phyloP scores from a whole-genome alignment of 2,888 invertebrate species.

The Erebia epiphron region DNA sequence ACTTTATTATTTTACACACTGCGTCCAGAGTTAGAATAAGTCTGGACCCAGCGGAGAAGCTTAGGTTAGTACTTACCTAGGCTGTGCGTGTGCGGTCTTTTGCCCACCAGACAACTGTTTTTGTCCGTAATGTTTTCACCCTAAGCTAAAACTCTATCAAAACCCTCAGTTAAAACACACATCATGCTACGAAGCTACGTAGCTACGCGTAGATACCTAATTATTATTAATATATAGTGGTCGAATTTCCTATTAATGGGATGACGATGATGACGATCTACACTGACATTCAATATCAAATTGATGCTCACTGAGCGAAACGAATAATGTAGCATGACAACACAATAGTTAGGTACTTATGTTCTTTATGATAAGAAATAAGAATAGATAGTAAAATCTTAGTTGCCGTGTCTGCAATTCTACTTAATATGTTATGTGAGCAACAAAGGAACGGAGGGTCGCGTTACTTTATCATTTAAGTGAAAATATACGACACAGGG shows the following conservation, averaged over 20 bases:
- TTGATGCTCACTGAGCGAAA: not conserved
- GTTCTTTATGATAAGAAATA: not conserved
- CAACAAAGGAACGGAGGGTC: constrained; percentile 69
- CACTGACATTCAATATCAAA: not conserved
- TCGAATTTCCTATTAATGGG: not conserved
- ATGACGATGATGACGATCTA: not conserved
- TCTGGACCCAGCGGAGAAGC: too few species aligned
- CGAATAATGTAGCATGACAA: not conserved
- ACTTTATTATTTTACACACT: too few species aligned
- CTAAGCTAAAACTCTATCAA: not conserved
- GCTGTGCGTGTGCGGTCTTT: too few species aligned
- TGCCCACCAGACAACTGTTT: too few species aligned
- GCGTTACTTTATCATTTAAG: constrained; percentile 79
- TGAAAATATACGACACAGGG: constrained; percentile 79
- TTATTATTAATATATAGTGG: not conserved
- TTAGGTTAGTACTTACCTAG: too few species aligned
- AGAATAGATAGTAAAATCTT: constrained; percentile 9
- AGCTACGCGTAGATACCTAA: not conserved
- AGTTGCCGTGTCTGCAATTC: constrained; percentile 11
- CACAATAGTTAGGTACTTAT: not conserved
- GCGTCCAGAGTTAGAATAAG: too few species aligned
- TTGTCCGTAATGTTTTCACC: too few species aligned
- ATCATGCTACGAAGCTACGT: not conserved
- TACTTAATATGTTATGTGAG: constrained; percentile 26
- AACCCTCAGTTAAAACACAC: not conserved